Base-by-base conservation (phyloP, 2,797 vertebrate species). In the Typhlichthys eigenmanni region DNA sequence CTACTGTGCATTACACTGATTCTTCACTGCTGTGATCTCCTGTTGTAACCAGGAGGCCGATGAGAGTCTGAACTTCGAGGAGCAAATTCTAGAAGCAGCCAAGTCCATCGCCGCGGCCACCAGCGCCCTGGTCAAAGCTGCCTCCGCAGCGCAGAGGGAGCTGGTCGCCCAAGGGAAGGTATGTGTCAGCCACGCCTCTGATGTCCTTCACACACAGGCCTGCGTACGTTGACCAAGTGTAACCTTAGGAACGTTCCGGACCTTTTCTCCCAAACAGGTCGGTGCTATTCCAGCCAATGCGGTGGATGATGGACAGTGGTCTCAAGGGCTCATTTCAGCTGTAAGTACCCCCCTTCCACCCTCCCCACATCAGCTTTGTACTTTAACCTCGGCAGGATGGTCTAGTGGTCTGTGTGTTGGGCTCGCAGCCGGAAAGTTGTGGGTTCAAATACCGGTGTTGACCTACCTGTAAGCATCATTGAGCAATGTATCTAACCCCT, bases 291-390 rank as follows among this genome's bases (percentile, higher is more conserved):
- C 93, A 14, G 96, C 96, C 76, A 99, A 98, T 0, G 95, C 96
- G 0, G 92, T 95, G 72, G 96, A 99, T 55, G 96, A 99, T 34
- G 96, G 97, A 2, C 97, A 99, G 89, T 99, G 97, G 97, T 98
- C 97, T 77, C 97, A 99, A 83, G 97, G 97, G 32, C 95, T 99
- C 48, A 99, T 99, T 89, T 99, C 97, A 72, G 97, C 97, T 0
- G 97, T 99, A 89, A 95, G 97, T 93, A 51, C 77, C 32, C 51
- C n/a, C 24, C 24, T 29, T 29, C 24, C 45, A 58, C 50, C 11
- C 13, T 29, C 34, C 34, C 9, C 29, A 13, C 19, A 7, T 38
- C 14, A 62, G n/a, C 9, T 13, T 13, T 45, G 13, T 14, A 14
- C 19, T 58, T 11, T 29, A 29, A 29, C 24, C 24, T 29, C 24